Base-by-base conservation (phyloP, 1,140 invertebrate species). In the Drosophila lini region DNA sequence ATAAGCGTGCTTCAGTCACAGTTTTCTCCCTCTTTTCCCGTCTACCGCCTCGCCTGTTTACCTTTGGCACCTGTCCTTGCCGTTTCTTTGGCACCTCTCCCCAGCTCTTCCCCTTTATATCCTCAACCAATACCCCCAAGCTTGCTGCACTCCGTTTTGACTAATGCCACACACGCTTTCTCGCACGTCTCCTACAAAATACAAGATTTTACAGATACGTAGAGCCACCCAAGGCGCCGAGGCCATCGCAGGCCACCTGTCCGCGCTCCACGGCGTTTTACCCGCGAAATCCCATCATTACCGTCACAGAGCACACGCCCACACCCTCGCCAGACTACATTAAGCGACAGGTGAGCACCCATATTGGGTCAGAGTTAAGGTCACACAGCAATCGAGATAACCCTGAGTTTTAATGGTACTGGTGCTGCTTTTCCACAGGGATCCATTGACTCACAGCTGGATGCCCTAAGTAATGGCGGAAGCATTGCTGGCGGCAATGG, bases 241-340 rank as follows among this genome's bases (percentile, higher is more conserved):
- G 88, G 16, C 74, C 81, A 53, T 85, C 92, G 40, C 92, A 83
- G 41, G 69, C 78, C 6, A 61, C 80, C 5, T 81, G 90, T 36
- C 91, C 80, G 11, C 79, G 85, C 10, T 78, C 91, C 42, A 81
- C 93, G 9, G 77, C 65, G 1, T 94, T 93, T 52, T 93, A 93
- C 62, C 93, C 94, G 1, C 94, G 95, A 42, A 98, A 98, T 93
- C 98, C 98, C 1, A 98, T 99, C 57, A 99, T 99, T 47, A 99
- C 98, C 2, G 97, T 99, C 1, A 99, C 98, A 1, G 97, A 98
- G 91, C 97, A 99, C 89, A 98, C 97, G 1, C 97, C 97, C 1
- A 96, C 96, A 9, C 97, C 97, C 10, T 97, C 96, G 3, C 96
- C 96, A 1, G 97, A 97, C 84, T 97, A 95, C 80, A 94, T 97